These are phyloP conservation scores for Baccha elongata DNA, from an alignment of 2,888 invertebrate species.

Conservation along the genomic window DNA sequence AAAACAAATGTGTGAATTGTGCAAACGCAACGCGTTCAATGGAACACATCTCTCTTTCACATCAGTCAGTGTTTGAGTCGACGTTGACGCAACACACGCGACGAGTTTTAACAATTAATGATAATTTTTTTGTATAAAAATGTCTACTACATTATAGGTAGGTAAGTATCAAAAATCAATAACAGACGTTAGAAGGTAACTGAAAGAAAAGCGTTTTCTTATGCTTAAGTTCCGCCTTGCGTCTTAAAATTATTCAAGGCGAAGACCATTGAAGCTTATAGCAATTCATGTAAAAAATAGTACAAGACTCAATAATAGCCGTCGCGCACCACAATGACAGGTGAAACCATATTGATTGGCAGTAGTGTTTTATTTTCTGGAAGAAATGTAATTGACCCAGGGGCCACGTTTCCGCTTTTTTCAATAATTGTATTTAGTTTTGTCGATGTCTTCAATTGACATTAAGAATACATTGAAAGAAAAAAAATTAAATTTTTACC, in stretches of 20 bases:
- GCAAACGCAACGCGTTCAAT: too few species aligned
- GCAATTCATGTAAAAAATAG: conserved; percentile 40
- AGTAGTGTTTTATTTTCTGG: conserved; percentile 27
- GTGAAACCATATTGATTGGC: conserved; percentile 51
- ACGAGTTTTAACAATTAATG: too few species aligned
- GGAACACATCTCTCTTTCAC: too few species aligned
- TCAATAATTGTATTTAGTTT: not conserved
- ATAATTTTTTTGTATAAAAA: too few species aligned
- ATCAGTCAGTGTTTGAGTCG: too few species aligned
- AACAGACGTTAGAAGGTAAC: conserved; percentile 49
- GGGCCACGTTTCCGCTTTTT: conserved; percentile 7
- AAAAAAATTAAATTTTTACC: too few species aligned
- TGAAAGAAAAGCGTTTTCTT: conserved; percentile 34
- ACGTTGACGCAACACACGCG: too few species aligned
- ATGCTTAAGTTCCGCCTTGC: conserved; percentile 57
- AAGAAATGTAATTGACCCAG: conserved; percentile 29
- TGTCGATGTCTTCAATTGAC: not conserved
- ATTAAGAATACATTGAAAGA: not conserved
- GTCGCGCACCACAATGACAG: conserved; percentile 19
- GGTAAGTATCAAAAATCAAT: conserved; percentile 68
- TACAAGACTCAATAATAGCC: conserved; percentile 34
- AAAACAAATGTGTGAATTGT: too few species aligned
- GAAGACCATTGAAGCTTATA: conserved; percentile 64
- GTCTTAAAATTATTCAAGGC: conserved; percentile 58
- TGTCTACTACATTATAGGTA: too few species aligned